A percentile compares a stretch with the other conserved stretches of the same genome.
phyloP scores from a whole-genome alignment of 2,797 vertebrate species.

The Oophaga sylvatica region DNA sequence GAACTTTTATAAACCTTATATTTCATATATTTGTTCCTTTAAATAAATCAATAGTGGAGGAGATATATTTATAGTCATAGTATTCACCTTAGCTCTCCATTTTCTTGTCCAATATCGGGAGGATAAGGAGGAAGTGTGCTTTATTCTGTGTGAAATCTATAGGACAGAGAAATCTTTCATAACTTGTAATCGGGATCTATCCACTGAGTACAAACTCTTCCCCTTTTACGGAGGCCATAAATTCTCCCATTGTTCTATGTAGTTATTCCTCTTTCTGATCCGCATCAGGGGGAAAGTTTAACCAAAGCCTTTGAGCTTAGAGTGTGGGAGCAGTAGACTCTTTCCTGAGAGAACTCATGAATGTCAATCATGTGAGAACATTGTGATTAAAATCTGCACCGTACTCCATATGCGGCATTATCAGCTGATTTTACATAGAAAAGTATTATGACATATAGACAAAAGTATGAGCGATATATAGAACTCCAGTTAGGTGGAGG shows the following conservation, averaged over 20 bases:
- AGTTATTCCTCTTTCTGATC: conserved; percentile 53
- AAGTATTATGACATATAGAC: not conserved
- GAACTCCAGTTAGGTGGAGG: not conserved
- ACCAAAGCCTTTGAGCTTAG: conserved; percentile 34
- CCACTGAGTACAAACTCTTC: not conserved
- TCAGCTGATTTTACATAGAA: not conserved
- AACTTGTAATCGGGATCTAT: conserved; percentile 47
- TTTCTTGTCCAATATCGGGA: not conserved
- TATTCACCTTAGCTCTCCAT: not conserved
- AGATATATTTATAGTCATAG: not conserved
- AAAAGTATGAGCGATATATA: not conserved
- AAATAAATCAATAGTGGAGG: not conserved
- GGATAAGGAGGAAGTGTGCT: not conserved
- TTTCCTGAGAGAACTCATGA: conserved; percentile 30
- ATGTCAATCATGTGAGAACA: conserved; percentile 48
- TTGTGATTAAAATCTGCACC: not conserved
- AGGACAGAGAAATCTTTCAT: conserved; percentile 4
- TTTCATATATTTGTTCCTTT: not conserved
- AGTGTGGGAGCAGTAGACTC: conserved; percentile 31
- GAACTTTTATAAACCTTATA: not conserved
- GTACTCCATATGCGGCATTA: not conserved
- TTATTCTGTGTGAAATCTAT: not conserved
- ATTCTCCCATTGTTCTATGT: conserved; percentile 50
- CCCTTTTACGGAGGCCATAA: conserved; percentile 15
- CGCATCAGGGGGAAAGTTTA: conserved; percentile 46